Percentiles rank a stretch among this genome's conserved stretches.
Conservation (phyloP, 2,888 invertebrate genomes). For the Netelia inedita region DNA sequence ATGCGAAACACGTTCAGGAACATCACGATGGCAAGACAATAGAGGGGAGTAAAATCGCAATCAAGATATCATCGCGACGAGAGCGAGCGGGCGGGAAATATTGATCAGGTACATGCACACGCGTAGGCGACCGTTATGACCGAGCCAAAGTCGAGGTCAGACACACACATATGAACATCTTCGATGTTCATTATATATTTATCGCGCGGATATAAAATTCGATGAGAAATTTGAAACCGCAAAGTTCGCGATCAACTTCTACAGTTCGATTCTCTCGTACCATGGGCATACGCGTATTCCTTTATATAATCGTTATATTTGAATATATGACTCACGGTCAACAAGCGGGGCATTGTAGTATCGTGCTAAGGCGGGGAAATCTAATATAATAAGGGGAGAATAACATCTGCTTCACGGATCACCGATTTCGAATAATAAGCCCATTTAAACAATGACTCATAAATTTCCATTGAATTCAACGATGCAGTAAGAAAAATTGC, state of each 20-base stretch:
- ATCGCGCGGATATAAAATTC: slow-evolving; percentile 16
- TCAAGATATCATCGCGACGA: slow-evolving; percentile 60
- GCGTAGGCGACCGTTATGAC: slow-evolving; percentile 53
- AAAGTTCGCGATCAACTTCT: neutral
- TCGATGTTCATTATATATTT: slow-evolving; percentile 23
- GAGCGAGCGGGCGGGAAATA: slow-evolving; percentile 48
- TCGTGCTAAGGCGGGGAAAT: slow-evolving; percentile 29
- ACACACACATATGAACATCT: slow-evolving; percentile 41
- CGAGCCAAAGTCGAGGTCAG: slow-evolving; percentile 70
- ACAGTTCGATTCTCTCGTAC: slow-evolving; percentile 6
- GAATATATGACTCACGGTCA: slow-evolving; percentile 60
- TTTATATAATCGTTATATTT: slow-evolving; percentile 56
- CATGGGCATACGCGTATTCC: neutral
- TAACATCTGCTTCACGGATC: slow-evolving; percentile 61
- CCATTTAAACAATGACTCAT: slow-evolving; percentile 36
- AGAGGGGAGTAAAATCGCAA: slow-evolving; percentile 21
- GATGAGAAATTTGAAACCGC: slow-evolving; percentile 6
- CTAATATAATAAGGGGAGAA: neutral
- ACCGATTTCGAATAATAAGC: slow-evolving; percentile 57
- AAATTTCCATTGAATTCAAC: slow-evolving; percentile 8
- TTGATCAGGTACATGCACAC: slow-evolving; percentile 62
- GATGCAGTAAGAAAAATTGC: neutral
- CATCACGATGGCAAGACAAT: slow-evolving; percentile 28
- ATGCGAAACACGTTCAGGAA: neutral
- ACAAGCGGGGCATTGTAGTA: slow-evolving; percentile 28